Conservation (phyloP, 1,140 invertebrate genomes). For the Maniola jurtina region DNA sequence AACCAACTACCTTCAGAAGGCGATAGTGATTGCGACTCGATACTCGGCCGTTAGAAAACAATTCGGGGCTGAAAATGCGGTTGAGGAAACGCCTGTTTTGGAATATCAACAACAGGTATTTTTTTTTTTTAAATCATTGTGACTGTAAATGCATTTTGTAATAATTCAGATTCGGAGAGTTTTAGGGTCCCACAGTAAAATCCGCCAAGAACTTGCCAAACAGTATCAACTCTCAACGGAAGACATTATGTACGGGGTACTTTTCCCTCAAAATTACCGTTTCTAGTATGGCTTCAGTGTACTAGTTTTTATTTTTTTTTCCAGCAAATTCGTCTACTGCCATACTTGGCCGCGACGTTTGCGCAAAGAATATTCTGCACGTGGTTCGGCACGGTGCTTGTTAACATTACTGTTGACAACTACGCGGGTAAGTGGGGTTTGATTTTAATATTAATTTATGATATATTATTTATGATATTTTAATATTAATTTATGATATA, state of each 20-base stretch:
- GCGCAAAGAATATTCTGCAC: slow-evolving; percentile 84
- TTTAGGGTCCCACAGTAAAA: too few species aligned
- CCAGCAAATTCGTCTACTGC: slow-evolving; percentile 90
- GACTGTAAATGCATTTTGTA: neutral
- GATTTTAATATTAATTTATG: neutral
- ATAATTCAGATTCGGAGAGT: too few species aligned
- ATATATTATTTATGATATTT: neutral
- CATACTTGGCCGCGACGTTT: slow-evolving; percentile 87
- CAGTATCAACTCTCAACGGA: too few species aligned
- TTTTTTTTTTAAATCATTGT: neutral
- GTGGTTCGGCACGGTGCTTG: slow-evolving; percentile 78
- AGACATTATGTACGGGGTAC: too few species aligned
- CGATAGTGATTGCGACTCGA: slow-evolving; percentile 88
- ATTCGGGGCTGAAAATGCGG: slow-evolving; percentile 82
- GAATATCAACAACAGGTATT: slow-evolving; percentile 90
- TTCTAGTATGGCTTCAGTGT: too few species aligned
- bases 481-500: neutral
- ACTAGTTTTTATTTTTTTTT: slow-evolving; percentile 38
- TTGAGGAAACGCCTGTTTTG: slow-evolving; percentile 86
- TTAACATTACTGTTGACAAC: slow-evolving; percentile 78
- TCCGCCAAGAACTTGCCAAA: too few species aligned
- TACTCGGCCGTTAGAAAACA: slow-evolving; percentile 90
- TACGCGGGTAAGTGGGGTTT: slow-evolving; percentile 57
- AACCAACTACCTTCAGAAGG: slow-evolving; percentile 82
- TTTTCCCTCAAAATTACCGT: too few species aligned